Conservation (phyloP, 2,888 invertebrate genomes). For the Sarcophaga carnaria region DNA sequence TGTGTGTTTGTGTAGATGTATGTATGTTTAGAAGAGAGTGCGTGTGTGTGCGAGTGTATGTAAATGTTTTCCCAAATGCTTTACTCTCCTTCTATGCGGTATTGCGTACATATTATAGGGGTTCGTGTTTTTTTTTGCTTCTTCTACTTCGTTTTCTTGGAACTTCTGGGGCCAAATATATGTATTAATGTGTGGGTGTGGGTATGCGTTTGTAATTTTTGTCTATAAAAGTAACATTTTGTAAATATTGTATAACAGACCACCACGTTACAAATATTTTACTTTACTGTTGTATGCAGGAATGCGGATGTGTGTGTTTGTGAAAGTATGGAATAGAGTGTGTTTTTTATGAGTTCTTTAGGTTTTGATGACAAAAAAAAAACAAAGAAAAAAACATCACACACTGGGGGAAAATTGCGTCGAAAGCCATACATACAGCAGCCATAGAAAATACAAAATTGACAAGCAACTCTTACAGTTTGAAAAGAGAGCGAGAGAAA, state of each 20-base stretch:
- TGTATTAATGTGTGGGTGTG: background rate
- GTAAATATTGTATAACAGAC: constrained; percentile 46
- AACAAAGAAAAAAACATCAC: background rate
- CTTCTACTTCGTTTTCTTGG: background rate
- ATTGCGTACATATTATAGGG: constrained; percentile 46
- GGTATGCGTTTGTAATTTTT: constrained; percentile 50
- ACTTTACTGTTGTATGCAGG: background rate
- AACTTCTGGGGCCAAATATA: background rate
- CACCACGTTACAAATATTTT: constrained; percentile 51
- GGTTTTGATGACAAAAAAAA: background rate
- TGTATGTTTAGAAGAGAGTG: background rate
- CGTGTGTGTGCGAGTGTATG: background rate
- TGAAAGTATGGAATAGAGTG: background rate
- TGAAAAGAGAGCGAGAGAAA: constrained; percentile 43
- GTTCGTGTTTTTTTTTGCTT: constrained; percentile 1
- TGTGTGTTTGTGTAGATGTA: constrained; percentile 29
- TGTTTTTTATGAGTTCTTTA: background rate
- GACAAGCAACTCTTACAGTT: background rate
- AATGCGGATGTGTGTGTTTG: background rate
- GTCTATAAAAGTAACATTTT: constrained; percentile 46
- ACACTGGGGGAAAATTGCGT: constrained; percentile 30
- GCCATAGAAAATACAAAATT: background rate
- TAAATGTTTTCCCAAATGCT: constrained; percentile 37
- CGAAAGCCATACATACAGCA: background rate
- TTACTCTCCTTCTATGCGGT: constrained; percentile 52